These are phyloP conservation scores for Aphaenogaster rudis DNA, from an alignment of 1,140 invertebrate genomes.

Conservation along the genomic window DNA sequence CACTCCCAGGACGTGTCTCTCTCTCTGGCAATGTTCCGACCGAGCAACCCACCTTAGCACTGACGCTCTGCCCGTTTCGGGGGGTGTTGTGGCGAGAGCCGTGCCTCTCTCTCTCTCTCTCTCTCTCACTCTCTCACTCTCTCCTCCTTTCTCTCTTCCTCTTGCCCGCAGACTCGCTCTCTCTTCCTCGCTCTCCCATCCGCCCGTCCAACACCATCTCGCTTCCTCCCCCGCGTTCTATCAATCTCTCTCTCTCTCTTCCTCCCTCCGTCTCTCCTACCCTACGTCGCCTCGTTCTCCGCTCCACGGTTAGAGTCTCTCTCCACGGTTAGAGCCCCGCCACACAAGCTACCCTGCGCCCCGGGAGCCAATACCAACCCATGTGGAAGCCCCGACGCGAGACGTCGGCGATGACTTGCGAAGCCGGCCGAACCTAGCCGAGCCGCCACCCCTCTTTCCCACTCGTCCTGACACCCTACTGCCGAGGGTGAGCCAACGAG, in stretches of 20 bases:
- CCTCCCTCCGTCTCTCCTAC: constrained; percentile 28
- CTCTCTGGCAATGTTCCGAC: constrained; percentile 84
- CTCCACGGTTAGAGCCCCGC: constrained; percentile 81
- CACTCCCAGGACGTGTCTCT: constrained; percentile 82
- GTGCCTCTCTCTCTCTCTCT: constrained; percentile 74
- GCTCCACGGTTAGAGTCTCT: constrained; percentile 70
- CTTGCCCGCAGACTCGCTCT: constrained; percentile 71
- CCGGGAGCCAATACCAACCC: constrained; percentile 87
- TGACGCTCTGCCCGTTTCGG: constrained; percentile 84
- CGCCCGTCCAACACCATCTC: constrained; percentile 62
- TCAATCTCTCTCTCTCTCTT: constrained; percentile 47
- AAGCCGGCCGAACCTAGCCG: constrained; percentile 82
- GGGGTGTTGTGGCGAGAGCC: constrained; percentile 80
- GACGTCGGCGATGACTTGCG: constrained; percentile 83
- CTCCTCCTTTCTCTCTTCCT: constrained; percentile 25
- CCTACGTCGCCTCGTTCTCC: constrained; percentile 59
- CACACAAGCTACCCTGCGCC: constrained; percentile 84
- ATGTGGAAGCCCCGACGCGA: constrained; percentile 86
- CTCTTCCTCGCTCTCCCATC: constrained; percentile 27
- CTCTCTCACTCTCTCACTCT: constrained; percentile 37
- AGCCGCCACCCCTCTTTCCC: constrained; percentile 66
- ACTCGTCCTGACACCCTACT: constrained; percentile 72
- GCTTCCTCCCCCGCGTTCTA: constrained; percentile 62
- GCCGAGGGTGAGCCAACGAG: constrained; percentile 28
- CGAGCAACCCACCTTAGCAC: constrained; percentile 86